Evolutionary conservation across 2,797 vertebrate genomes (phyloP).

Genomic region (Channallabes apus): DNA sequence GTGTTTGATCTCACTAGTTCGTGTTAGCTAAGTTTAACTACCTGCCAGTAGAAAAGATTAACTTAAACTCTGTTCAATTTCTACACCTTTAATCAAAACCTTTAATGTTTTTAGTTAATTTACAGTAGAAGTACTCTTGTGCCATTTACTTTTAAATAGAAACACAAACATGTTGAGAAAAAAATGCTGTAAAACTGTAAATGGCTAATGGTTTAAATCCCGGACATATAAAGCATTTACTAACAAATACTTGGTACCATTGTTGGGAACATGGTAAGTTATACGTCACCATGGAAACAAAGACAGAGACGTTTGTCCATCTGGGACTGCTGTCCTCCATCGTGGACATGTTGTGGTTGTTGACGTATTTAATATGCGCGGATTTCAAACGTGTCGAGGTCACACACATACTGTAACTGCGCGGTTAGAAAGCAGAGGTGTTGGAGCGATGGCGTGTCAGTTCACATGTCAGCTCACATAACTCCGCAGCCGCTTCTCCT

Average conservation of each 20-base stretch:
- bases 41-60: background rate
- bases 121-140: background rate
- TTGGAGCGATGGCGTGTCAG: constrained; percentile 3
- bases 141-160: background rate
- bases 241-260: background rate
- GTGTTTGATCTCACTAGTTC: background rate
- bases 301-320: background rate
- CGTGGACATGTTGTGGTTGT: background rate
- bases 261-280: background rate
- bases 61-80: background rate
- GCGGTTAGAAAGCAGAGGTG: background rate
- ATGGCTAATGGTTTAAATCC: too few species aligned
- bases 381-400: background rate
- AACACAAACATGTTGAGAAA: too few species aligned
- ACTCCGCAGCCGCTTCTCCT: constrained; percentile 40
- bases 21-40: background rate
- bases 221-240: background rate
- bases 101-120: background rate
- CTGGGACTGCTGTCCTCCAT: background rate
- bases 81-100: background rate
- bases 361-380: background rate
- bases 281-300: background rate
- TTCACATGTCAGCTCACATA: constrained; percentile 51
- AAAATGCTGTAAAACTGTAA: too few species aligned
- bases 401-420: background rate